A percentile compares a stretch with the other conserved stretches of the same genome.
phyloP scores from a whole-genome alignment of 1,140 invertebrate species.

The Scaptomyza hsui region DNA sequence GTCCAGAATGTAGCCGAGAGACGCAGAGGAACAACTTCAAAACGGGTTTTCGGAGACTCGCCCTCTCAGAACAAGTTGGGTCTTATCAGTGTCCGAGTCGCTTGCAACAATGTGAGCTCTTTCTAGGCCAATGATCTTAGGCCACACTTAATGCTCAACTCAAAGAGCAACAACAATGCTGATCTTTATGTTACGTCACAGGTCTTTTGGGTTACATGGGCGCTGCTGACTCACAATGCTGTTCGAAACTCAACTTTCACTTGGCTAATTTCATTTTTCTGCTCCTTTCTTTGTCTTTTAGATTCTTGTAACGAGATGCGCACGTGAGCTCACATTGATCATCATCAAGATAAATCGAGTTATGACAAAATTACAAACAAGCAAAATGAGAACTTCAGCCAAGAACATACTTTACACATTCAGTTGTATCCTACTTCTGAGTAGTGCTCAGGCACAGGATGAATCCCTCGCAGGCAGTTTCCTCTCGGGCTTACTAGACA shows the following conservation, averaged over 20 bases:
- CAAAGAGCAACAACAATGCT: background rate
- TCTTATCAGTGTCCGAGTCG: conserved; percentile 15
- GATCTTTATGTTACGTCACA: conserved; percentile 58
- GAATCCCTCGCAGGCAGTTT: conserved; percentile 91
- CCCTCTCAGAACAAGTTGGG: conserved; percentile 25
- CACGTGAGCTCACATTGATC: conserved; percentile 47
- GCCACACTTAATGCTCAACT: background rate
- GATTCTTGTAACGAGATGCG: conserved; percentile 66
- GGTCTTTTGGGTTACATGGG: conserved; percentile 56
- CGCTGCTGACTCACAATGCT: conserved; percentile 41
- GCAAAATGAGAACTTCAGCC: conserved; percentile 19
- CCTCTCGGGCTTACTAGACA: conserved; percentile 91
- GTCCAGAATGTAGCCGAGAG: conserved; percentile 15
- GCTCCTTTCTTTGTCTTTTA: conserved; percentile 11
- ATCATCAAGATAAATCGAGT: conserved; percentile 11
- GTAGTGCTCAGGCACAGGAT: conserved; percentile 85
- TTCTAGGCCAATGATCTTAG: conserved; percentile 75
- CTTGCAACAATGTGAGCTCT: conserved; percentile 42
- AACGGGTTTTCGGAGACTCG: conserved; percentile 36
- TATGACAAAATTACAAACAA: conserved; percentile 14
- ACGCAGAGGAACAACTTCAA: conserved; percentile 10
- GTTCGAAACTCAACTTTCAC: conserved; percentile 16
- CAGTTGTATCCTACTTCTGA: conserved; percentile 37
- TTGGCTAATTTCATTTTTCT: conserved; percentile 17
- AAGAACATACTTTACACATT: conserved; percentile 19